Evolutionary conservation across 2,888 invertebrate species (phyloP).

Genomic region (Sinodicranocentrus sp.): DNA sequence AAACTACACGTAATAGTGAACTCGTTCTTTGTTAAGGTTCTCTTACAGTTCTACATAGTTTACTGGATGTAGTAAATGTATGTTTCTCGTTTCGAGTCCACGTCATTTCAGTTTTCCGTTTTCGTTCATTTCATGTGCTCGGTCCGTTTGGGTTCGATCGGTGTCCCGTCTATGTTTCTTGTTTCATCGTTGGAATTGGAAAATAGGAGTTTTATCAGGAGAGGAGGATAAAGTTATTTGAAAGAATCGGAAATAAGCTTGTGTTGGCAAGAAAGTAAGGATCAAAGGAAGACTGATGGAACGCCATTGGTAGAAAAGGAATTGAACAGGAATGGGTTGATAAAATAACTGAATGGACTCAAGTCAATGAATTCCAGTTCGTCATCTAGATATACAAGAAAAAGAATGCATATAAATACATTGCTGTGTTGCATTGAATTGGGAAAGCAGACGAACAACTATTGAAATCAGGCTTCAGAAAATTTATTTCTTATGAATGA

Average conservation of each 20-base stretch:
- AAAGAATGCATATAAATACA: slow-evolving; percentile 70
- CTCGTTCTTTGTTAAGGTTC: slow-evolving; percentile 58
- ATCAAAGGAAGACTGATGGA: slow-evolving; percentile 66
- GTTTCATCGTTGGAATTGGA: slow-evolving; percentile 63
- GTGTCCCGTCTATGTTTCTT: slow-evolving; percentile 70
- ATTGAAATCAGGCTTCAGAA: slow-evolving; percentile 1
- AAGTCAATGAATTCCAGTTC: slow-evolving; percentile 75
- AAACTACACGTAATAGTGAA: slow-evolving; percentile 45
- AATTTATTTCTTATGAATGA: slow-evolving; percentile 30
- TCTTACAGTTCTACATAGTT: slow-evolving; percentile 58
- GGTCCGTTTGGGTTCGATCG: slow-evolving; percentile 70
- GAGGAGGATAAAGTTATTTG: slow-evolving; percentile 61
- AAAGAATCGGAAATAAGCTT: slow-evolving; percentile 52
- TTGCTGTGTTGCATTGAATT: slow-evolving; percentile 53
- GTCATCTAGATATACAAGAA: slow-evolving; percentile 75
- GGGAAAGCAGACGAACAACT: slow-evolving; percentile 26
- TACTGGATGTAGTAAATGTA: slow-evolving; percentile 64
- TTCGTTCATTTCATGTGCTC: slow-evolving; percentile 47
- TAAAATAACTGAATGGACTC: slow-evolving; percentile 73
- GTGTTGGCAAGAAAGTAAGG: slow-evolving; percentile 64
- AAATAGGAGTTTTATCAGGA: slow-evolving; percentile 42
- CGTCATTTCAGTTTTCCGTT: slow-evolving; percentile 71
- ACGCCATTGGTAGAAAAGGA: slow-evolving; percentile 60
- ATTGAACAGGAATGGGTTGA: slow-evolving; percentile 68
- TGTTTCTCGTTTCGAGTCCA: slow-evolving; percentile 69